Evolutionary conservation across 2,888 invertebrate genomes (phyloP).

Genomic region (Furcula furcula): DNA sequence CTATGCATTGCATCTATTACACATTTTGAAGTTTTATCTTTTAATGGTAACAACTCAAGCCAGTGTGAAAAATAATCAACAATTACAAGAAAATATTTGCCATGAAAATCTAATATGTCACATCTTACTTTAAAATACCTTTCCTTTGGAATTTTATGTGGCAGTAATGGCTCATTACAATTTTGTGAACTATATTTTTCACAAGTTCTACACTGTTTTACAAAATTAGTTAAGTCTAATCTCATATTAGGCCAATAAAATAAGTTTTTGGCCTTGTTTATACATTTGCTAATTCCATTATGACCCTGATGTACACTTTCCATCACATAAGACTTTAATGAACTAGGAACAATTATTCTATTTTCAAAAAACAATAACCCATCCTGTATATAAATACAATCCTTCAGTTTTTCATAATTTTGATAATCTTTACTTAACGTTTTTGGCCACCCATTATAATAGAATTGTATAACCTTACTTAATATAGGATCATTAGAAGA

Average conservation of each 20-base stretch:
- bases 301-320: constrained; percentile 10
- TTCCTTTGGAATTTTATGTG: neutral
- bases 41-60: constrained; percentile 10
- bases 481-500: neutral
- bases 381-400: constrained; percentile 9
- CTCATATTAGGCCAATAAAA: constrained; percentile 3
- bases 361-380: constrained; percentile 10
- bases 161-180: neutral
- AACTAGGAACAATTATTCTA: constrained; percentile 9
- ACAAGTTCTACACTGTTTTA: constrained; percentile 2
- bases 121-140: constrained; percentile 11
- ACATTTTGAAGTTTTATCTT: constrained; percentile 3
- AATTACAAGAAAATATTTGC: constrained; percentile 8
- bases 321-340: constrained; percentile 7
- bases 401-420: constrained; percentile 5
- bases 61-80: constrained; percentile 14
- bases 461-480: neutral
- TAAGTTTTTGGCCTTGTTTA: constrained; percentile 5
- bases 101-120: constrained; percentile 10
- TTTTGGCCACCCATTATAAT: constrained; percentile 3
- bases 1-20: neutral
- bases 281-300: constrained; percentile 6
- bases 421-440: neutral
- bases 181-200: neutral
- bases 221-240: neutral